Percentiles rank a stretch among this genome's conserved stretches.
phyloP scores from a whole-genome alignment of 1,140 invertebrate species.

The Monochamus saltuarius region DNA sequence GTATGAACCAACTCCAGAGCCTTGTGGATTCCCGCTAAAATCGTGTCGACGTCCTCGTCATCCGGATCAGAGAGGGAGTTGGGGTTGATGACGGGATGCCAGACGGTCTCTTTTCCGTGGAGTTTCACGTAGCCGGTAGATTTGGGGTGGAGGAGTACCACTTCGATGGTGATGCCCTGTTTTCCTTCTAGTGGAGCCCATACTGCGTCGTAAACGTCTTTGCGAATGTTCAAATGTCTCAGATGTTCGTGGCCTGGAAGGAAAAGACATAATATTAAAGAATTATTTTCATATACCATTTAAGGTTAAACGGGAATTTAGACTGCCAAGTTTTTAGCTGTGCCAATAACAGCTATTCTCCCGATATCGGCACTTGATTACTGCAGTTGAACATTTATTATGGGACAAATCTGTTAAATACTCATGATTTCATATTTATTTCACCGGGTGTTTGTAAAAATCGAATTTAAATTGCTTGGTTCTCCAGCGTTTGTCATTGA shows the following conservation, averaged over 20 bases:
- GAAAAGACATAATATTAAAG: no score
- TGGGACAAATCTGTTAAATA: no score
- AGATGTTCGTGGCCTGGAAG: constrained; percentile 10
- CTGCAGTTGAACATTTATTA: no score
- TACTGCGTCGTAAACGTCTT: constrained; percentile 21
- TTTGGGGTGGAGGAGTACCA: constrained; percentile 72
- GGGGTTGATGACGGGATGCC: constrained; percentile 64
- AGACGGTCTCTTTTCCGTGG: constrained; percentile 60
- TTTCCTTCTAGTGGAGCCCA: constrained; percentile 22
- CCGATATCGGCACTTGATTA: no score
- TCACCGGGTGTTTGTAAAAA: no score
- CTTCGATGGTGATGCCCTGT: constrained; percentile 48
- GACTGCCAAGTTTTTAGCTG: no score
- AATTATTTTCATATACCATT: no score
- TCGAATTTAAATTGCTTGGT: no score
- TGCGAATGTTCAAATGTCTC: constrained; percentile 9
- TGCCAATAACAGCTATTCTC: no score
- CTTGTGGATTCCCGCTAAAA: constrained; percentile 30
- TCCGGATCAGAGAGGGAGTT: constrained; percentile 60
- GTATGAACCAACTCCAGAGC: constrained; percentile 26
- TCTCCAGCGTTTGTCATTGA: no score
- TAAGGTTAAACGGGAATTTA: no score
- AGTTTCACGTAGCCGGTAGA: constrained; percentile 62
- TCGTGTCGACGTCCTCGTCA: constrained; percentile 48
- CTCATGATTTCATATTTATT: no score